A percentile compares a stretch with the other conserved stretches of the same genome.
These are phyloP conservation scores for Baryphthengus martii DNA, from an alignment of 2,113 vertebrate genomes.

Conservation along the genomic window DNA sequence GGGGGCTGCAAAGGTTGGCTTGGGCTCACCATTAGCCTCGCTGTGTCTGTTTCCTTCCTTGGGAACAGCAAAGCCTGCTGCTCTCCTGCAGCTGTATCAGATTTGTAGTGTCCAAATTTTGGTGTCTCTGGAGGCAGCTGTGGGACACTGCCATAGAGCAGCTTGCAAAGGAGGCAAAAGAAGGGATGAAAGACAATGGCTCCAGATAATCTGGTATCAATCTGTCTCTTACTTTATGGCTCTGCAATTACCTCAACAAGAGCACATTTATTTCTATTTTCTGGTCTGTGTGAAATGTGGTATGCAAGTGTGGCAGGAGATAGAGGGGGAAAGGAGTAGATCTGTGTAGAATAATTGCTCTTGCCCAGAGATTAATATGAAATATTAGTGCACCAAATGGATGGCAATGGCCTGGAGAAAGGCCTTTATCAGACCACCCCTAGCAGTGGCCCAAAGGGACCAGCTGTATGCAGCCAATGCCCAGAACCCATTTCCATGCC, in stretches of 20 bases:
- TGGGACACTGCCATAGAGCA: background rate
- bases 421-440: slow-evolving; percentile 2
- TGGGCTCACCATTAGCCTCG: background rate
- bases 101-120: background rate
- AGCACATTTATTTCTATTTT: slow-evolving; percentile 64
- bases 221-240: slow-evolving; percentile 36
- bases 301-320: background rate
- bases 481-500: background rate
- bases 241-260: slow-evolving; percentile 38
- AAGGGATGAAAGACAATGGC: slow-evolving; percentile 3
- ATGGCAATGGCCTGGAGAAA: slow-evolving; percentile 35
- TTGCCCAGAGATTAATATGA: slow-evolving; percentile 54
- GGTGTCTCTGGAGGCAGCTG: background rate
- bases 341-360: slow-evolving; percentile 38
- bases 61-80: background rate
- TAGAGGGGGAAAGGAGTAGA: background rate
- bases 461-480: background rate
- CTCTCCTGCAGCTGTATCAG: background rate
- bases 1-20: background rate
- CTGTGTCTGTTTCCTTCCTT: background rate
- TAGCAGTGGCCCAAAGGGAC: background rate
- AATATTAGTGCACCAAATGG: background rate
- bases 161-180: slow-evolving; percentile 26
- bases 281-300: slow-evolving; percentile 52
- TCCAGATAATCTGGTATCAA: slow-evolving; percentile 45